Conservation (phyloP, 2,888 invertebrate genomes). For the Xanthia icteritia region DNA sequence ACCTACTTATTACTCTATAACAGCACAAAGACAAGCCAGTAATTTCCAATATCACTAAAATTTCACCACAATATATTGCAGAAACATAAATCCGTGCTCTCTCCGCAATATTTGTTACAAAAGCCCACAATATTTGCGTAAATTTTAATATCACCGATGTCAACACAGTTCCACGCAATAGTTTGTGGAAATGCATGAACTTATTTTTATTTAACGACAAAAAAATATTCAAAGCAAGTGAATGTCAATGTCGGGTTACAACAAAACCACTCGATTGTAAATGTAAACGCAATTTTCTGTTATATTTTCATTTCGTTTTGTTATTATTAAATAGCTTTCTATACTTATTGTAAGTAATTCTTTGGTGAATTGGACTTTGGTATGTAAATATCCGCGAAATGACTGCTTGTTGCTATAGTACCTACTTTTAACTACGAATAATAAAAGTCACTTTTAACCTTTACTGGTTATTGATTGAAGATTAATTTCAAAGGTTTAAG, state of each 20-base stretch:
- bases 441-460: neutral
- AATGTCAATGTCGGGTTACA: conserved; percentile 85
- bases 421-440: too few relatives aligned
- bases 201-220: conserved; percentile 45
- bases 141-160: conserved; percentile 79
- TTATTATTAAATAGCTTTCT: conserved; percentile 41
- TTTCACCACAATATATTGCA: conserved; percentile 23
- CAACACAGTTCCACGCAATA: conserved; percentile 77
- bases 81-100: conserved; percentile 46
- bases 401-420: neutral
- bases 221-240: conserved; percentile 64
- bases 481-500: neutral
- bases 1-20: neutral
- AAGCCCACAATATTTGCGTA: conserved; percentile 79
- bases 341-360: conserved; percentile 10
- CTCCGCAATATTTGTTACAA: conserved; percentile 72
- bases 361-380: neutral
- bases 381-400: neutral
- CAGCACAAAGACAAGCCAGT: neutral
- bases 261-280: conserved; percentile 72
- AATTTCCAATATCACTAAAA: conserved; percentile 2
- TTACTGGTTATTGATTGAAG: neutral
- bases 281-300: conserved; percentile 59
- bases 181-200: conserved; percentile 74
- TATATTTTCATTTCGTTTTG: conserved; percentile 54